Conservation (phyloP, 2,888 invertebrate species). For the Macaria liturata region DNA sequence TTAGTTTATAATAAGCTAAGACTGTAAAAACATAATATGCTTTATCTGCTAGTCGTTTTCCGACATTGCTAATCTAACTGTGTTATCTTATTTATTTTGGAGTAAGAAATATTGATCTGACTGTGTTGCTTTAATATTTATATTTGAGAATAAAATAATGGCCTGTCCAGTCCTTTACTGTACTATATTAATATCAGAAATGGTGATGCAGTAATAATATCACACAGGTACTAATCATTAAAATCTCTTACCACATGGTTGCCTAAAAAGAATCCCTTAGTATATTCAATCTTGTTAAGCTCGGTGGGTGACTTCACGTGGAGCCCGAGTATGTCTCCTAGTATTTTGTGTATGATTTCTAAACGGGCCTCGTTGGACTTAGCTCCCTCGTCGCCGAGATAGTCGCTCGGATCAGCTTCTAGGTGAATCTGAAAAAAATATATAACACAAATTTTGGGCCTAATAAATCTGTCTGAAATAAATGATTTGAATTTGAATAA, state of each 20-base stretch:
- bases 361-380: conserved; percentile 86
- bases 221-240: background rate
- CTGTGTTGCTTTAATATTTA: too few relatives aligned
- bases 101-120: too few relatives aligned
- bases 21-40: too few relatives aligned
- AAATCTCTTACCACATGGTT: conserved; percentile 87
- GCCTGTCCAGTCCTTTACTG: too few relatives aligned
- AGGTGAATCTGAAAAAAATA: conserved; percentile 93
- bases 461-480: too few relatives aligned
- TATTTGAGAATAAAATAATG: too few relatives aligned
- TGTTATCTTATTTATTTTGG: too few relatives aligned
- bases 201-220: conserved; percentile 50
- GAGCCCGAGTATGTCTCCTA: conserved; percentile 87
- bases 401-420: conserved; percentile 88
- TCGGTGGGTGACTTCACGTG: conserved; percentile 78
- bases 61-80: too few relatives aligned
- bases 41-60: too few relatives aligned
- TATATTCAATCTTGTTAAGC: conserved; percentile 70
- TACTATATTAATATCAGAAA: conserved; percentile 22
- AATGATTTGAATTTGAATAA: too few relatives aligned
- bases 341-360: conserved; percentile 90
- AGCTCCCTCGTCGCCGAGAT: conserved; percentile 69
- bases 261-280: conserved; percentile 90
- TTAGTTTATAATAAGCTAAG: too few relatives aligned
- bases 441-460: too few relatives aligned